A percentile compares a stretch with the other conserved stretches of the same genome.
Conservation (phyloP, 2,888 invertebrate species). For the Apodemia arnacis region DNA sequence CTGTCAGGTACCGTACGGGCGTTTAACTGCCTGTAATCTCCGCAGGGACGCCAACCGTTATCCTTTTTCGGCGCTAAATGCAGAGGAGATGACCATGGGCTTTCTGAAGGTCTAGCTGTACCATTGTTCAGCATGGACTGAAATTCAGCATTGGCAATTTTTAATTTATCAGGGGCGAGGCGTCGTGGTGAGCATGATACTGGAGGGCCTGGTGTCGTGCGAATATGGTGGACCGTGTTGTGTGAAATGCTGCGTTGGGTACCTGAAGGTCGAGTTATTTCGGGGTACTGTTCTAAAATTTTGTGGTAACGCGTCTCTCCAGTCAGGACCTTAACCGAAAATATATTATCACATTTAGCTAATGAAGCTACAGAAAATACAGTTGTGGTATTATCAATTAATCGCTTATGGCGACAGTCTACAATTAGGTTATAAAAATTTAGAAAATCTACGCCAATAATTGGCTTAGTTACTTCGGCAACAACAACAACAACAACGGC, state of each 20-base stretch:
- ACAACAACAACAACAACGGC: no score
- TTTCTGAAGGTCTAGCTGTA: slow-evolving; percentile 49
- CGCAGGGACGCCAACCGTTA: slow-evolving; percentile 67
- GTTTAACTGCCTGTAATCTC: slow-evolving; percentile 68
- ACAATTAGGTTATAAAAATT: slow-evolving; percentile 59
- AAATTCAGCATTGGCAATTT: slow-evolving; percentile 38
- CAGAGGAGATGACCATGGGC: slow-evolving; percentile 65
- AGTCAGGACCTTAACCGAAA: slow-evolving; percentile 12
- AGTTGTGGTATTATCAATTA: slow-evolving; percentile 72
- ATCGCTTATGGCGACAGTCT: slow-evolving; percentile 76
- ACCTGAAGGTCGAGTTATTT: slow-evolving; percentile 50
- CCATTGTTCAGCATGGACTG: slow-evolving; percentile 52
- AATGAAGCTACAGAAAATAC: slow-evolving; percentile 35
- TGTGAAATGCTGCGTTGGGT: slow-evolving; percentile 30
- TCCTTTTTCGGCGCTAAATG: slow-evolving; percentile 65
- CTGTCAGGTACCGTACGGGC: slow-evolving; percentile 69
- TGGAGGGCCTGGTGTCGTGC: slow-evolving; percentile 68
- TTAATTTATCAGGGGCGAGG: slow-evolving; percentile 42
- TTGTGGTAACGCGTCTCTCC: slow-evolving; percentile 44
- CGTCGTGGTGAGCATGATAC: slow-evolving; percentile 41
- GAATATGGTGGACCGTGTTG: slow-evolving; percentile 70
- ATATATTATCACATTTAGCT: background rate
- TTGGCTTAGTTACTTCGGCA: no score
- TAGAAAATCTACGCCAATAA: no score
- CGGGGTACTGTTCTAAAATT: slow-evolving; percentile 28